A percentile compares a stretch with the other conserved stretches of the same genome.
Conservation (phyloP, 2,113 vertebrate genomes). For the Collichthys lucidus region DNA sequence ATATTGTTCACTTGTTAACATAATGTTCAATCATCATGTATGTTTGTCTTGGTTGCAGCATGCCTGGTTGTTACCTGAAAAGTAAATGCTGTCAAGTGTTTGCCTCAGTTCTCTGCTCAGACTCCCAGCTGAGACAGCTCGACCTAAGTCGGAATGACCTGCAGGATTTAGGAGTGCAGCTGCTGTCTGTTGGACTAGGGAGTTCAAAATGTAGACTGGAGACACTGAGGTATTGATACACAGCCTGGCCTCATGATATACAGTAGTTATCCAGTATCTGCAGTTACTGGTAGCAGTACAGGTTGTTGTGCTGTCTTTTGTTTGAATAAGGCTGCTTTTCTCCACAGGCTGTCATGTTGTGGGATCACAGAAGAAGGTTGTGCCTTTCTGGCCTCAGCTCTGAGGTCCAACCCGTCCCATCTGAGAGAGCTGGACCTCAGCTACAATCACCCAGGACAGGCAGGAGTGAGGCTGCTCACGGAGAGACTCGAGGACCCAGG, state of each 20-base stretch:
- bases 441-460: not conserved
- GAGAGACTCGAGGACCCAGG: conserved; percentile 18
- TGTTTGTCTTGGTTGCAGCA: conserved; percentile 12
- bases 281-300: not conserved
- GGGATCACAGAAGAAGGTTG: conserved; percentile 20
- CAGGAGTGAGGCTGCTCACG: conserved; percentile 6
- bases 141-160: conserved; percentile 24
- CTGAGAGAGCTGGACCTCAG: conserved; percentile 5
- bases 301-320: not conserved
- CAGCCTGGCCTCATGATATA: not conserved
- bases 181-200: conserved; percentile 14
- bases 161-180: conserved; percentile 26
- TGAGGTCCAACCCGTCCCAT: not conserved
- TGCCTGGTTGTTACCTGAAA: conserved; percentile 21
- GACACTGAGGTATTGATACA: conserved; percentile 19
- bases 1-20: not conserved
- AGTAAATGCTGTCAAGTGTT: conserved; percentile 39
- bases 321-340: not conserved
- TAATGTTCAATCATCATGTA: not conserved
- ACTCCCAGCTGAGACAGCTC: conserved; percentile 25
- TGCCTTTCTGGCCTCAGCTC: not conserved
- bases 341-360: conserved; percentile 21
- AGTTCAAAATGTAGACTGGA: conserved; percentile 17
- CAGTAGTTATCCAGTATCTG: not conserved
- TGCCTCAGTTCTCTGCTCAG: conserved; percentile 17